Conservation (phyloP, 2,113 vertebrate genomes). For the Heloderma charlesbogerti region DNA sequence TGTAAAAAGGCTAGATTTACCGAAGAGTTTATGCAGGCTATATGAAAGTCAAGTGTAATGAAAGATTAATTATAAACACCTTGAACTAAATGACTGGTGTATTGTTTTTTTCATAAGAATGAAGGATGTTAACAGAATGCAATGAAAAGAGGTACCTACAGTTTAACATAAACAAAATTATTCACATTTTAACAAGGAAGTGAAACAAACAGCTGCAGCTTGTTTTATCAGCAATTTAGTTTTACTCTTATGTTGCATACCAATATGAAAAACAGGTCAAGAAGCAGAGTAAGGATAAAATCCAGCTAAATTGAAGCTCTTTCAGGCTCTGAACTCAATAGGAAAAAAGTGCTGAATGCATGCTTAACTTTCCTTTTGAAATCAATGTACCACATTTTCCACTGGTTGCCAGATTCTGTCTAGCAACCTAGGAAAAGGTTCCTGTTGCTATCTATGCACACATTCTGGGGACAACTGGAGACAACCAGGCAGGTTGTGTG, state of each 20-base stretch:
- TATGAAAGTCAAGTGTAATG: conserved; percentile 29
- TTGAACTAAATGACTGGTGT: conserved; percentile 6
- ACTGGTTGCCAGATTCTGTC: neutral
- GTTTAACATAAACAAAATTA: neutral
- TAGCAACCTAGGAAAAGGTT: neutral
- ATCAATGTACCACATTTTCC: neutral
- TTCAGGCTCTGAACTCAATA: neutral
- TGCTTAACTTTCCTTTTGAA: neutral
- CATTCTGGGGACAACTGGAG: neutral
- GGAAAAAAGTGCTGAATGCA: neutral
- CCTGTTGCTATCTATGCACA: neutral
- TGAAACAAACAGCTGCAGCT: neutral
- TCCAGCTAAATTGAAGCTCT: neutral
- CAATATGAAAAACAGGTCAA: neutral
- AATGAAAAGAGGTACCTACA: neutral
- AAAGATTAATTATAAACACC: conserved; percentile 25
- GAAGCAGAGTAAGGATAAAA: neutral
- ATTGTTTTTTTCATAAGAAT: conserved; percentile 15
- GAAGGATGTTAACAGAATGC: conserved; percentile 8
- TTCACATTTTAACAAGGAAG: neutral
- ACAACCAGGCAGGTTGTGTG: neutral
- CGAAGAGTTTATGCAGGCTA: neutral
- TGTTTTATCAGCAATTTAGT: conserved; percentile 11
- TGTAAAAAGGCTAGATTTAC: conserved; percentile 13
- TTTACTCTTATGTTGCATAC: neutral